These are phyloP conservation scores for Chloropsis cyanopogon DNA, from an alignment of 2,113 vertebrate species.

Conservation along the genomic window DNA sequence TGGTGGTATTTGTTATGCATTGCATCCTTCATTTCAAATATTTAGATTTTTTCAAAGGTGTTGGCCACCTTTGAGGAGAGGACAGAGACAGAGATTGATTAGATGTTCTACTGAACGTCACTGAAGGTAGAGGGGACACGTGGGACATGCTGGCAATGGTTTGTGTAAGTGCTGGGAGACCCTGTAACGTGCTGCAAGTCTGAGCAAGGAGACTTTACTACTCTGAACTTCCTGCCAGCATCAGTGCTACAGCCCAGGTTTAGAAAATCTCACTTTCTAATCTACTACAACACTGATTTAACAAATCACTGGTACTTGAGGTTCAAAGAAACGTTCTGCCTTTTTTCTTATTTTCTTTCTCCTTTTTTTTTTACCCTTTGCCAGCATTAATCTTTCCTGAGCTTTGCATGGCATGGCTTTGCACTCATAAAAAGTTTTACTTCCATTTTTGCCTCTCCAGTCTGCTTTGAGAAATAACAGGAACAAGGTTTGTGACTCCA, in stretches of 20 bases:
- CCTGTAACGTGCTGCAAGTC: background rate
- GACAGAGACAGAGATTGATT: background rate
- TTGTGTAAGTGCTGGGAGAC: background rate
- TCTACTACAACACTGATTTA: background rate
- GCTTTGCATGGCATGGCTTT: background rate
- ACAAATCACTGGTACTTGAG: background rate
- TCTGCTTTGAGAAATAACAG: constrained; percentile 7
- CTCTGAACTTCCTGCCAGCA: background rate
- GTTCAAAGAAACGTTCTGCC: background rate
- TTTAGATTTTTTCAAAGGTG: background rate
- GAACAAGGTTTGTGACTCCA: background rate
- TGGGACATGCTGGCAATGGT: background rate
- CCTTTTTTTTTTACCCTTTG: background rate
- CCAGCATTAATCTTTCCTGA: background rate
- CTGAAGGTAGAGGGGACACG: background rate
- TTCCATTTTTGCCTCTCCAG: background rate
- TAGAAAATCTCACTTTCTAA: background rate
- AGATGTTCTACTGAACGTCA: background rate
- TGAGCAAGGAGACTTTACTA: background rate
- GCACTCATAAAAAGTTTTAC: background rate
- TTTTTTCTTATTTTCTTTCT: background rate
- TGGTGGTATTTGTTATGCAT: background rate
- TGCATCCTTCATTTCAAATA: background rate
- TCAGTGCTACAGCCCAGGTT: background rate
- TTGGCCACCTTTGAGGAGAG: background rate